These are phyloP conservation scores for Ruditapes philippinarum DNA, from an alignment of 1,140 invertebrate species.

Conservation along the genomic window DNA sequence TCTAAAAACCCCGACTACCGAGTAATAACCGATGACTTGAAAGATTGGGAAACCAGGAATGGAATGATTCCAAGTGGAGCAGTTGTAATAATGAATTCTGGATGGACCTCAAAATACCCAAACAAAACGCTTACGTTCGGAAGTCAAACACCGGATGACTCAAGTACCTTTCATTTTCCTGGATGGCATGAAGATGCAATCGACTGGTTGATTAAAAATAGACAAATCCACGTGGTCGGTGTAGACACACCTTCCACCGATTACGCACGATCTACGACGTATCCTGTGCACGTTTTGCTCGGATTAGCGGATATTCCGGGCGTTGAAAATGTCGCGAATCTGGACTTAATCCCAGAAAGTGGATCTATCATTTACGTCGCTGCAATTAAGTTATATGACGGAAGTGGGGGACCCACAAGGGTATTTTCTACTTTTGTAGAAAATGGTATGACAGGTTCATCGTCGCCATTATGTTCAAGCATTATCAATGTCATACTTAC, in stretches of 20 bases:
- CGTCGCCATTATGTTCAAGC: neutral
- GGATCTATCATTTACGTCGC: conserved; percentile 73
- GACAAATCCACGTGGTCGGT: conserved; percentile 71
- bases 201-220: conserved; percentile 73
- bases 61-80: conserved; percentile 73
- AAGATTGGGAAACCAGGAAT: conserved; percentile 75
- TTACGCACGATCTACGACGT: conserved; percentile 76
- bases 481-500: no score
- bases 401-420: conserved; percentile 75
- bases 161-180: conserved; percentile 76
- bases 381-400: conserved; percentile 72
- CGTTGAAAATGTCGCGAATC: conserved; percentile 73
- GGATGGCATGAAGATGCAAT: conserved; percentile 73
- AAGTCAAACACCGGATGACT: conserved; percentile 43
- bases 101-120: conserved; percentile 77
- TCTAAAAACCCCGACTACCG: conserved; percentile 69
- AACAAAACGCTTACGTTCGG: conserved; percentile 73
- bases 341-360: conserved; percentile 69
- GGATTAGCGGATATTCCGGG: conserved; percentile 69
- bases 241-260: conserved; percentile 77
- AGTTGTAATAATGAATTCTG: conserved; percentile 80
- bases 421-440: conserved; percentile 65
- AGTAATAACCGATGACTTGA: conserved; percentile 72
- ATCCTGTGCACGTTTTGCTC: conserved; percentile 72
- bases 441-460: neutral